A percentile compares a stretch with the other conserved stretches of the same genome.
Conservation (phyloP, 2,797 vertebrate species). For the Cetoscarus ocellatus region DNA sequence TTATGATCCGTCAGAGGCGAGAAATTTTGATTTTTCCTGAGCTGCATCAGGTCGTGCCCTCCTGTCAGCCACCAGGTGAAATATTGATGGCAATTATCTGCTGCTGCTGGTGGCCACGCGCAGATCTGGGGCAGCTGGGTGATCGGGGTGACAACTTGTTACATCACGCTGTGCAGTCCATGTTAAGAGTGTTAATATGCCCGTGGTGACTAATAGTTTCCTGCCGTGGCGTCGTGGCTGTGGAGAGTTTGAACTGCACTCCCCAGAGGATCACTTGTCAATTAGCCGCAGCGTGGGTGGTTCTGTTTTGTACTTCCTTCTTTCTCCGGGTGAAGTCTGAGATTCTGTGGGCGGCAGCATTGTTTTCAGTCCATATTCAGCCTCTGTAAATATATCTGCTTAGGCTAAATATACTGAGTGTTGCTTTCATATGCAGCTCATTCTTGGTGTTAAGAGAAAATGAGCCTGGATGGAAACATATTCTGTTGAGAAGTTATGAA, state of each 20-base stretch:
- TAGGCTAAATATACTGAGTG: constrained; percentile 17
- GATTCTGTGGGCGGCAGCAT: constrained; percentile 1
- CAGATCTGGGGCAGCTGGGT: constrained; percentile 10
- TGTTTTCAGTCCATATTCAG: constrained; percentile 10
- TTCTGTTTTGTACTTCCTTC: constrained; percentile 13
- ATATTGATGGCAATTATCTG: constrained; percentile 75
- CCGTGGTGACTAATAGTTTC: background rate
- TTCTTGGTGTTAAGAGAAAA: background rate
- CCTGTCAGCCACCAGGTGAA: constrained; percentile 64
- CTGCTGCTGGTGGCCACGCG: constrained; percentile 39
- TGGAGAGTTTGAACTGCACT: background rate
- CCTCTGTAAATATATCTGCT: background rate
- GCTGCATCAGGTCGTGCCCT: constrained; percentile 66
- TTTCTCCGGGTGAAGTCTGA: constrained; percentile 13
- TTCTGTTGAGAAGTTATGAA: background rate
- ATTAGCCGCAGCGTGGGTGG: constrained; percentile 17
- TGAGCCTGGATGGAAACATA: background rate
- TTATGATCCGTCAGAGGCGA: constrained; percentile 66
- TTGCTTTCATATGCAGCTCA: background rate
- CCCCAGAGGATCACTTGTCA: constrained; percentile 10
- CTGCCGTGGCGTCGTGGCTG: background rate
- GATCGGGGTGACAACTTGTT: constrained; percentile 51
- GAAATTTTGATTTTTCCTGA: constrained; percentile 73
- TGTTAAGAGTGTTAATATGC: constrained; percentile 25
- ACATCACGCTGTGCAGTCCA: constrained; percentile 23